Conservation (phyloP, 1,140 invertebrate genomes). For the Habropoda laboriosa region DNA sequence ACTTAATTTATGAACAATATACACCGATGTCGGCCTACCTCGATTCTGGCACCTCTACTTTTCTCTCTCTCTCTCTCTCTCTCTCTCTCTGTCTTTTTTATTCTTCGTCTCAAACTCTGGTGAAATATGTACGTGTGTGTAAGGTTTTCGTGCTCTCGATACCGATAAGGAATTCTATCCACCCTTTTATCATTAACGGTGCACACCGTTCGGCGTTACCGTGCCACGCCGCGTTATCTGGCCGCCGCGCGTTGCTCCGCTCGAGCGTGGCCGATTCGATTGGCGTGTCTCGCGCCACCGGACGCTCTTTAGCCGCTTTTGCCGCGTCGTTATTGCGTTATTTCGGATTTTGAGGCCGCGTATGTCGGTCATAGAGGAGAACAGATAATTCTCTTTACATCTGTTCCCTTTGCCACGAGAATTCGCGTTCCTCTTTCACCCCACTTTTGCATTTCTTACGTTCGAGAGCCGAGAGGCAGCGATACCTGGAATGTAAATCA, state of each 20-base stretch:
- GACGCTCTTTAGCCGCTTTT: conserved; percentile 46
- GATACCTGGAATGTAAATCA: no score
- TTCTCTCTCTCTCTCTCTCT: neutral
- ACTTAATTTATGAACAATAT: conserved; percentile 79
- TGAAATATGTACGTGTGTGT: conserved; percentile 38
- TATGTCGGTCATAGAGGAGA: conserved; percentile 7
- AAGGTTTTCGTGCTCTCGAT: conserved; percentile 3
- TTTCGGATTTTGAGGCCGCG: conserved; percentile 23
- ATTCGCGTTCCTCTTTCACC: no score
- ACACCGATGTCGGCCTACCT: conserved; percentile 67
- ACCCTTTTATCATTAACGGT: conserved; percentile 52
- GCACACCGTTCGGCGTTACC: conserved; percentile 42
- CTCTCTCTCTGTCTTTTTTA: no score
- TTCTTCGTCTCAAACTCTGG: no score
- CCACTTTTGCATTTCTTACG: no score
- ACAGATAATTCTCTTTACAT: no score
- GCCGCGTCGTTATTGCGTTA: conserved; percentile 47
- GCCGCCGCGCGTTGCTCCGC: conserved; percentile 42
- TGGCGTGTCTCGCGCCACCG: conserved; percentile 11
- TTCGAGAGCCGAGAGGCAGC: no score
- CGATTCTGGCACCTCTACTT: conserved; percentile 70
- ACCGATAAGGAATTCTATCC: conserved; percentile 50
- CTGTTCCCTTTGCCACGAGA: no score
- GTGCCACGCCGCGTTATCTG: conserved; percentile 44
- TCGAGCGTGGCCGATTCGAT: conserved; percentile 55